Evolutionary conservation across 2,113 vertebrate species (phyloP).

Genomic region (Melospiza georgiana): DNA sequence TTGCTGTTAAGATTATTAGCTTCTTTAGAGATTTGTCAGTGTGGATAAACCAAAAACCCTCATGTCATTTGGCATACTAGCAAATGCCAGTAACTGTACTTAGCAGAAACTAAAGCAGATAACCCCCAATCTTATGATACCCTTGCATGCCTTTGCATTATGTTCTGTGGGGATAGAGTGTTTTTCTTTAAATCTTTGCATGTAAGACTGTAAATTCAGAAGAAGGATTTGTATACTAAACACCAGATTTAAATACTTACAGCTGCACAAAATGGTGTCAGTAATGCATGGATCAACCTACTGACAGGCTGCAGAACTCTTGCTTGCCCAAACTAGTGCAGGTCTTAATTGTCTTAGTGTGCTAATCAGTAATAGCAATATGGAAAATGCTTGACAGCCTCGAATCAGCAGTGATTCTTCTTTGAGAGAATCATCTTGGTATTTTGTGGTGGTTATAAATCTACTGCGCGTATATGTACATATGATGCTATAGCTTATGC

Average conservation of each 20-base stretch:
- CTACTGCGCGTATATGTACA: accelerated
- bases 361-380: neutral
- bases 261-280: neutral
- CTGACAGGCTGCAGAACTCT: neutral
- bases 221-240: constrained; percentile 35
- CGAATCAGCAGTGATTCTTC: neutral
- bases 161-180: neutral
- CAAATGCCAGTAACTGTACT: neutral
- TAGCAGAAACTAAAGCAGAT: neutral
- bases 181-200: constrained; percentile 6
- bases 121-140: constrained; percentile 9
- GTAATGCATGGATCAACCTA: neutral
- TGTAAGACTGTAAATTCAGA: constrained; percentile 20
- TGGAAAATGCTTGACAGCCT: neutral
- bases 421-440: neutral
- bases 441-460: neutral
- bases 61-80: neutral
- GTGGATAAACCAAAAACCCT: neutral
- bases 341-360: neutral
- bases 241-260: constrained; percentile 27
- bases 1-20: neutral
- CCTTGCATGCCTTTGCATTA: neutral
- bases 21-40: neutral
- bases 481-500: neutral
- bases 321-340: neutral